Base-by-base conservation (phyloP, 1,140 invertebrate species). In the Polyergus mexicanus region DNA sequence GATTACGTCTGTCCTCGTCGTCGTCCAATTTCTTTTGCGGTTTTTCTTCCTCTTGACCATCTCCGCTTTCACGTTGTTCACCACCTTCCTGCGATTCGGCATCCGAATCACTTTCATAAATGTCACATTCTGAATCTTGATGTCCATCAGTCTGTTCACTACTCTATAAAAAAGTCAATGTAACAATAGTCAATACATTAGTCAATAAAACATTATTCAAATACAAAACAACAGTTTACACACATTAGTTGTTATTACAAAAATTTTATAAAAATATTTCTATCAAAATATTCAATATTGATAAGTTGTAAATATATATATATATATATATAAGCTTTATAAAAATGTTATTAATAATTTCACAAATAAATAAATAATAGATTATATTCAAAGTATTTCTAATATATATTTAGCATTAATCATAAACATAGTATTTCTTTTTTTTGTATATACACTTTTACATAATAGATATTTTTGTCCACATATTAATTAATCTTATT, bases 1-100 rank as follows among this genome's bases (percentile, higher is more conserved):
- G 99, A 95, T 99, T 99, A 91, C 98, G 97, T 86, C 98, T 96
- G 94, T 99, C 99, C 93, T 99, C 98, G 94, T 99, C 99, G 94
- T 98, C 97, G 93, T 99, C 98, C 2, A 99, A 96, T 86, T 97
- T 97, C 87, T 97, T 97, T 7, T 95, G 93, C 51, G 95, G 94
- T 51, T 94, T 95, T n/a, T 95, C 94, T 89, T 96, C 95, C 86
- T 96, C 96, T 87, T 97, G 96, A 3, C 96, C 96, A 94, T 96
- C 96, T 7, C 96, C 96, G 88, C 96, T 96, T 84, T 96, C 96
- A 56, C 96, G 65, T 83, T 93, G 92, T 25, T 83, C 78, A 11
- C 89, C 93, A 41, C 92, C 95, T 90, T 94, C 95, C 62, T 95
- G 94, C 6, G 94, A 94, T 65, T 93, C 95, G 66, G 87, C 87